Percentiles rank a stretch among this genome's conserved stretches.
phyloP scores from a whole-genome alignment of 2,113 vertebrate species.

The Leucopsar rothschildi region DNA sequence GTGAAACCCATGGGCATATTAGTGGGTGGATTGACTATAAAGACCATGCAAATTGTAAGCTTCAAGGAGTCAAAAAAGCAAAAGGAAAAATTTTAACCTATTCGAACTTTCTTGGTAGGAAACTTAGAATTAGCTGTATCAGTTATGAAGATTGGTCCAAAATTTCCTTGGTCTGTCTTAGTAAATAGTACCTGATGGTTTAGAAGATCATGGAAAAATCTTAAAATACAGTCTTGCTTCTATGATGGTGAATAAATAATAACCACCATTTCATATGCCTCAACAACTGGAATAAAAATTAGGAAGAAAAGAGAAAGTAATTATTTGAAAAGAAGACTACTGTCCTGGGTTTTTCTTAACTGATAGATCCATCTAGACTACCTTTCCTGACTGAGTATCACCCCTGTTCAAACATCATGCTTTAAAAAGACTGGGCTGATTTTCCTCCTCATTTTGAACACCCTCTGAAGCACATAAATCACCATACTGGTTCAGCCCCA shows the following conservation, averaged over 20 bases:
- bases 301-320: background rate
- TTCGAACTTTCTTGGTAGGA: background rate
- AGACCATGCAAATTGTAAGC: background rate
- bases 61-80: background rate
- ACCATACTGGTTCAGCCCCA: background rate
- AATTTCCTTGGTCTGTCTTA: background rate
- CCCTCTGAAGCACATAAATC: background rate
- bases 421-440: background rate
- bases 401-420: background rate
- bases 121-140: background rate
- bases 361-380: background rate
- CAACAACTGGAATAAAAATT: background rate
- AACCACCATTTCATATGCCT: background rate
- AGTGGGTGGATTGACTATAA: background rate
- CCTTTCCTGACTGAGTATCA: background rate
- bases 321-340: background rate
- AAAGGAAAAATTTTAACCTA: background rate
- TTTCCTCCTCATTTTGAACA: background rate
- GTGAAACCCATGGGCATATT: background rate
- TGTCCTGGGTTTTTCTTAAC: background rate
- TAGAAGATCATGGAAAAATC: background rate
- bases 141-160: background rate
- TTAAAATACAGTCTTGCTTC: background rate
- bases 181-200: background rate
- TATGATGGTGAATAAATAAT: background rate